Base-by-base conservation (phyloP, 2,797 vertebrate species). In the Hyperoplus lanceolatus region DNA sequence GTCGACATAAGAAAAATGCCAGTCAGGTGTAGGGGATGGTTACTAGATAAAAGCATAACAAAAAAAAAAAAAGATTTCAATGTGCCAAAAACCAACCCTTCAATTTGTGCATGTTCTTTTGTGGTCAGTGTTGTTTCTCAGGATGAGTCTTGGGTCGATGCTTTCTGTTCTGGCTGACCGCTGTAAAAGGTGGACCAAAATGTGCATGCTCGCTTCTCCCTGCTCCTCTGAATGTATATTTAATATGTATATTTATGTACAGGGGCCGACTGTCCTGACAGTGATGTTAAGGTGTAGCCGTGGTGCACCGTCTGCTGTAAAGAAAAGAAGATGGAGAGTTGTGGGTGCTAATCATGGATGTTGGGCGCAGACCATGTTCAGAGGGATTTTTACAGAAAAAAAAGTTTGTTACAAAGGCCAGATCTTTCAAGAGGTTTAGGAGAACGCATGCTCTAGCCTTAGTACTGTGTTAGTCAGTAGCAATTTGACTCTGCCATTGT, bases 41-140 rank as follows among this genome's bases (percentile, higher is more conserved):
- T 21, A 59, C 55, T 38, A 63, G 41, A 55, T 59, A 60, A 75
- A 71, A 14, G 61, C 3, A 60, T 14, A 3, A 3, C 11, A 71
- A 56, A 39, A 46, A 60, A 46, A 18, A 39, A 50, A 75, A 79
- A 67, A 58, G 36, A 72, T 15, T 48, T 79, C 56, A 76, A 88
- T 83, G 94, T 95, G 94, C 94, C 95, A 95, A 95, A 95, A 90
- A 80, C 71, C 42, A 74, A 67, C 53, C 70, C 86, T 53, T 29
- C 3, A 29, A 45, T 58, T 82, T 87, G 73, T 77, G 83, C 89
- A 86, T 91, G 85, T 80, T 65, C 53, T 79, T 84, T 75, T 57
- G 67, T 56, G 82, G 82, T 85, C 82, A 81, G 84, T 86, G 73
- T 85, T 83, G 79, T 85, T 84, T 90, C 85, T 95, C 90, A 93